These are phyloP conservation scores for Sebastes goodei DNA, from an alignment of 2,797 vertebrate species.

Conservation along the genomic window DNA sequence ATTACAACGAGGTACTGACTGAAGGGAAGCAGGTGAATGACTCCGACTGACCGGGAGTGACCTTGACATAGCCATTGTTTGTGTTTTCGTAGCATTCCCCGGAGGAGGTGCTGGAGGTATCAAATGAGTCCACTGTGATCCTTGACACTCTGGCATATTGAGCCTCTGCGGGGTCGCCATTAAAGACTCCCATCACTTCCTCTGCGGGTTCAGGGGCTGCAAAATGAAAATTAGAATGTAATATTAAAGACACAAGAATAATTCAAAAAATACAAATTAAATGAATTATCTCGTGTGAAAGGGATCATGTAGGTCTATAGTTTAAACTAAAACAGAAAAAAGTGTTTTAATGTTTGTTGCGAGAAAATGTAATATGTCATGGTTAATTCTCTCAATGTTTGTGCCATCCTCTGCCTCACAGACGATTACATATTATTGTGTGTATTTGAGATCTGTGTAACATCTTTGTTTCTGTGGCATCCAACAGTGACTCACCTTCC, in stretches of 20 bases:
- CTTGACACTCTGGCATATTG: conserved; percentile 16
- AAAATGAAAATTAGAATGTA: background rate
- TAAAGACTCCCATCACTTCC: background rate
- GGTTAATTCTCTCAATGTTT: background rate
- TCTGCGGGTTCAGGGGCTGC: background rate
- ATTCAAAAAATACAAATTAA: background rate
- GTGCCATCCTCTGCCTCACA: background rate
- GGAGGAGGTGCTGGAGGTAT: conserved; percentile 77
- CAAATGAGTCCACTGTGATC: conserved; percentile 70
- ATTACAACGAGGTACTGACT: background rate
- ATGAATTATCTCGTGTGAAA: background rate
- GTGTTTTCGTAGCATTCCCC: conserved; percentile 75
- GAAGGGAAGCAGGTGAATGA: background rate
- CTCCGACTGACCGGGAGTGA: conserved; percentile 25
- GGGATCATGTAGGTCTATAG: background rate
- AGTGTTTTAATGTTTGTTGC: background rate
- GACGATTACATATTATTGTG: background rate
- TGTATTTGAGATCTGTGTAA: background rate
- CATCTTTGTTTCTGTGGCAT: background rate
- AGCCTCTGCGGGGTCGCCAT: accelerated
- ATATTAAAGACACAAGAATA: background rate
- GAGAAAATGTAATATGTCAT: background rate
- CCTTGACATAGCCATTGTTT: accelerated
- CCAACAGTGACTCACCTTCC: conserved; percentile 66
- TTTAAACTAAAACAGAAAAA: background rate